These are phyloP conservation scores for Semaprochilodus insignis DNA, from an alignment of 2,797 vertebrate genomes.

Conservation along the genomic window DNA sequence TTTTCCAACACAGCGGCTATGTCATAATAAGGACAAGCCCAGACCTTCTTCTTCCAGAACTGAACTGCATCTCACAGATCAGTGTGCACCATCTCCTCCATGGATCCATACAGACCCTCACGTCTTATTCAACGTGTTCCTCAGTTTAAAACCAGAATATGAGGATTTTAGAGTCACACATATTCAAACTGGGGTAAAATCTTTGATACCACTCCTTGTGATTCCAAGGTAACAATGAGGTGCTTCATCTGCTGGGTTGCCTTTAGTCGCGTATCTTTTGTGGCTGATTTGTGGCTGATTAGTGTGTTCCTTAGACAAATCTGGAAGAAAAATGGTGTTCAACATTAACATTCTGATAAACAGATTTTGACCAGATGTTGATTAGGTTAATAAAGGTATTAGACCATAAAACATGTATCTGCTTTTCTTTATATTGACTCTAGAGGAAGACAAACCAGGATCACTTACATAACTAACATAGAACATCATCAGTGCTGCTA, in stretches of 20 bases:
- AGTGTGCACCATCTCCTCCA: background rate
- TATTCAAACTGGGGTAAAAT: slow-evolving; percentile 35
- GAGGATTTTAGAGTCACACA: slow-evolving; percentile 46
- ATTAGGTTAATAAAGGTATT: background rate
- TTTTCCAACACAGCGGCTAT: background rate
- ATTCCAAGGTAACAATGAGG: slow-evolving; percentile 41
- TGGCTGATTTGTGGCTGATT: slow-evolving; percentile 32
- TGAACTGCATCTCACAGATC: background rate
- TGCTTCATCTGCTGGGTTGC: slow-evolving; percentile 63
- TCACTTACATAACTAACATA: slow-evolving; percentile 74
- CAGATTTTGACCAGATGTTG: background rate
- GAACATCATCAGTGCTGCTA: slow-evolving; percentile 58
- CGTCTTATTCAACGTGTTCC: background rate
- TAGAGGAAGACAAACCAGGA: background rate
- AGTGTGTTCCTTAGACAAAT: slow-evolving; percentile 58
- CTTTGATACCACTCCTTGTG: slow-evolving; percentile 38
- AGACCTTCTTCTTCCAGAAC: background rate
- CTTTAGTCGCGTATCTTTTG: slow-evolving; percentile 53
- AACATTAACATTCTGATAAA: background rate
- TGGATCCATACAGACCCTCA: background rate
- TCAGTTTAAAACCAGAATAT: background rate
- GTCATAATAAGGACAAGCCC: background rate
- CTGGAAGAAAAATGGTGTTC: slow-evolving; percentile 8
- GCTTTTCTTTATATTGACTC: background rate
- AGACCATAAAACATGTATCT: background rate